Evolutionary conservation across 2,797 vertebrate species (phyloP).

Genomic region (Sus cebifrons): DNA sequence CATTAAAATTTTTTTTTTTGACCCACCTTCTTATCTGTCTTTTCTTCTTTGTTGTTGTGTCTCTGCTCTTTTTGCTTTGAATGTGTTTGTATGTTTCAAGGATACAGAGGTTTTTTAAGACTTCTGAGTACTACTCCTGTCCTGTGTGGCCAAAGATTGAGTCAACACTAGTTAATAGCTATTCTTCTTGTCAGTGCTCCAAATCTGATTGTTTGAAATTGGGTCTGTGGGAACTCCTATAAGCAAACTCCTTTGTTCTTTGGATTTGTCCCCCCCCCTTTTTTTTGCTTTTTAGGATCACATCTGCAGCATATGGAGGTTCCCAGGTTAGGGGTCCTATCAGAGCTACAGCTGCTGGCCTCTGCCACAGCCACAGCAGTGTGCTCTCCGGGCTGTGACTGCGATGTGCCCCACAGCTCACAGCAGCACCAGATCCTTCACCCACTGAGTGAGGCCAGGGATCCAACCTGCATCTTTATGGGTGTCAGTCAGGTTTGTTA

Average conservation of each 20-base stretch:
- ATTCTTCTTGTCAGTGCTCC: constrained; percentile 46
- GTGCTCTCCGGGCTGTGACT: too few relatives aligned
- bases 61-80: constrained; percentile 40
- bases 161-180: background rate
- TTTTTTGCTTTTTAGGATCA: too few relatives aligned
- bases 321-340: too few relatives aligned
- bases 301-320: too few relatives aligned
- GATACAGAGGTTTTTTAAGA: constrained; percentile 17
- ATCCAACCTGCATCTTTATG: too few relatives aligned
- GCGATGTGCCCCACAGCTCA: too few relatives aligned
- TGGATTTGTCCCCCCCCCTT: background rate
- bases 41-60: background rate
- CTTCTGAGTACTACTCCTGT: background rate
- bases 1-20: background rate
- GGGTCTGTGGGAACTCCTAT: background rate
- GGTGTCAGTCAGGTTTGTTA: too few relatives aligned
- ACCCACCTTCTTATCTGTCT: background rate
- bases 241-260: constrained; percentile 54
- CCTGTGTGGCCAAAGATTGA: background rate
- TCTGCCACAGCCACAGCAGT: too few relatives aligned
- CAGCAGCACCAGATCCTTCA: too few relatives aligned
- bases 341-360: too few relatives aligned
- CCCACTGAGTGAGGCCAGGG: too few relatives aligned
- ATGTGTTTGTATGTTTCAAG: constrained; percentile 47
- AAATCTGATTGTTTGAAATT: background rate